Percentiles rank a stretch among this genome's conserved stretches.
Conservation (phyloP, 2,888 invertebrate genomes). For the Laspeyria flexula region DNA sequence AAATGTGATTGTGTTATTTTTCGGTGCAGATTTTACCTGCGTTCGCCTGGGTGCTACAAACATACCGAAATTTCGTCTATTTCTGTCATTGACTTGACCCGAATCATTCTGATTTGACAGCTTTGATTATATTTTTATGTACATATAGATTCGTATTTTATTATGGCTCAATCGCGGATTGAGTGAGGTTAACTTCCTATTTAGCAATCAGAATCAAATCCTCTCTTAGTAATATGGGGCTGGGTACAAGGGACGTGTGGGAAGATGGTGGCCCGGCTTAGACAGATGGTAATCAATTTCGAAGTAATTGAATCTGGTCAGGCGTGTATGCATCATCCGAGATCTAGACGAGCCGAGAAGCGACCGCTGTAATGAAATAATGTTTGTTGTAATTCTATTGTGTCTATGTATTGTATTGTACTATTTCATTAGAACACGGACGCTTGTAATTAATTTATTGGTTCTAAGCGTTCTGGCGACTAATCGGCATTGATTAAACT, state of each 20-base stretch:
- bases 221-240: slow-evolving; percentile 26
- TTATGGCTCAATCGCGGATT: slow-evolving; percentile 8
- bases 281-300: slow-evolving; percentile 74
- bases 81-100: not conserved
- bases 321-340: slow-evolving; percentile 65
- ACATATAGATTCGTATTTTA: slow-evolving; percentile 2
- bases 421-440: slow-evolving; percentile 7
- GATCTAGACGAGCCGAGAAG: slow-evolving; percentile 50
- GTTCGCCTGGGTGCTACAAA: not conserved
- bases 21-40: slow-evolving; percentile 6
- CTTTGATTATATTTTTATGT: slow-evolving; percentile 2
- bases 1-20: slow-evolving; percentile 32
- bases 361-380: slow-evolving; percentile 64
- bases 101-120: slow-evolving; percentile 2
- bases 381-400: slow-evolving; percentile 58
- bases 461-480: not conserved
- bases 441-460: not conserved
- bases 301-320: slow-evolving; percentile 78
- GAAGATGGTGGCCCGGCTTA: slow-evolving; percentile 63
- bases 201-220: slow-evolving; percentile 25
- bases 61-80: not conserved
- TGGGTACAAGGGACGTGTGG: slow-evolving; percentile 30
- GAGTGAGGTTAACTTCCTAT: slow-evolving; percentile 15
- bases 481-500: not conserved
- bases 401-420: slow-evolving; percentile 20